phyloP scores from a whole-genome alignment of 1,140 invertebrate species.

The Lamellibrachia luymesi region DNA sequence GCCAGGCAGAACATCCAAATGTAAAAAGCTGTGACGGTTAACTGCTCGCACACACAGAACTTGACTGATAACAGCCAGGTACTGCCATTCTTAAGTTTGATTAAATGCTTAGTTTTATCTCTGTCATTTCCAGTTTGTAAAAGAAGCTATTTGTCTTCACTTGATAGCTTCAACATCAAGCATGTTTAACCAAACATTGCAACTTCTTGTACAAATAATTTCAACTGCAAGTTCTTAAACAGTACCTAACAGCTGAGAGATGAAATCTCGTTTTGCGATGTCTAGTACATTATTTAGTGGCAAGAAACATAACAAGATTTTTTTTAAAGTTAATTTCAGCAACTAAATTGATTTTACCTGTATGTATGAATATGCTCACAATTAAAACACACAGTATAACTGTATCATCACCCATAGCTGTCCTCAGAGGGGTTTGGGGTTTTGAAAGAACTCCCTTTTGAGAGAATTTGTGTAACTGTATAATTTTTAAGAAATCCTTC shows the following conservation, averaged over 20 bases:
- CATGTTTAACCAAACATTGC: slow-evolving; percentile 1
- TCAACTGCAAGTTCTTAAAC: neutral
- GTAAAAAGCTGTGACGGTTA: neutral
- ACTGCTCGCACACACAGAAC: neutral
- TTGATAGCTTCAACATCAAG: neutral
- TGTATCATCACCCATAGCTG: too few relatives aligned
- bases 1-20: neutral
- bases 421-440: too few relatives aligned
- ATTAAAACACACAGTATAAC: too few relatives aligned
- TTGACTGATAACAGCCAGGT: neutral
- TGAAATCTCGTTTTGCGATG: neutral
- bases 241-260: neutral
- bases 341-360: too few relatives aligned
- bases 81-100: neutral
- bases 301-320: too few relatives aligned
- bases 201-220: neutral
- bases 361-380: too few relatives aligned
- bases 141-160: neutral
- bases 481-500: too few relatives aligned
- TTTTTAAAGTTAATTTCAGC: too few relatives aligned
- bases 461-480: too few relatives aligned
- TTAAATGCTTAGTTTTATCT: slow-evolving; percentile 1
- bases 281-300: too few relatives aligned
- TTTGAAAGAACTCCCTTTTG: too few relatives aligned
- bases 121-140: neutral